Percentiles rank a stretch among this genome's conserved stretches.
Conservation (phyloP, 2,113 vertebrate species). For the Rhinopomastus cyanomelas region DNA sequence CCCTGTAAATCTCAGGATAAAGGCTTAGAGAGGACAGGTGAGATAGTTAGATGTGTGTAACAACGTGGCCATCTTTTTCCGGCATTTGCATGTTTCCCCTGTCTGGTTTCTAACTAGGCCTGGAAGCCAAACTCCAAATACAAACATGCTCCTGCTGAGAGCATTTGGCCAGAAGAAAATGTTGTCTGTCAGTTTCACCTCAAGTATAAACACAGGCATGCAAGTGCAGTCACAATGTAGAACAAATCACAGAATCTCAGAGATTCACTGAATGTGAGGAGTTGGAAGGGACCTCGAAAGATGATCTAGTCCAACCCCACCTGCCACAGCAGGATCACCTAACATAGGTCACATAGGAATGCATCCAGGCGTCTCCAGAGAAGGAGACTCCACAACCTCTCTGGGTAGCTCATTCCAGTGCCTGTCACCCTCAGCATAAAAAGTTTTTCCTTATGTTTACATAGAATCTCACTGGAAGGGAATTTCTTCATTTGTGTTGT, state of each 20-base stretch:
- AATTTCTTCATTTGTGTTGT: slow-evolving; percentile 37
- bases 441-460: no score
- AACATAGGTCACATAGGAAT: no score
- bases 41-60: neutral
- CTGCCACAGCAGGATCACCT: no score
- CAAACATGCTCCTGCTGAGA: neutral
- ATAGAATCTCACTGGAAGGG: neutral
- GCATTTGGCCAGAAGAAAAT: neutral
- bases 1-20: neutral
- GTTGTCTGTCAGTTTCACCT: slow-evolving; percentile 9
- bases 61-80: neutral
- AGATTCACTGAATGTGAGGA: no score
- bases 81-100: neutral
- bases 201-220: neutral
- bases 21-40: slow-evolving; percentile 19
- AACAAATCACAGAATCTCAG: no score
- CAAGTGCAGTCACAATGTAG: neutral
- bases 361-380: no score
- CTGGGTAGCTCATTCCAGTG: no score
- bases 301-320: no score
- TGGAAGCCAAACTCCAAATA: neutral
- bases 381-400: no score
- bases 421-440: no score
- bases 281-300: no score
- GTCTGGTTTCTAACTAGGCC: neutral